Base-by-base conservation (phyloP, 2,888 invertebrate genomes). In the Philereme transversata region DNA sequence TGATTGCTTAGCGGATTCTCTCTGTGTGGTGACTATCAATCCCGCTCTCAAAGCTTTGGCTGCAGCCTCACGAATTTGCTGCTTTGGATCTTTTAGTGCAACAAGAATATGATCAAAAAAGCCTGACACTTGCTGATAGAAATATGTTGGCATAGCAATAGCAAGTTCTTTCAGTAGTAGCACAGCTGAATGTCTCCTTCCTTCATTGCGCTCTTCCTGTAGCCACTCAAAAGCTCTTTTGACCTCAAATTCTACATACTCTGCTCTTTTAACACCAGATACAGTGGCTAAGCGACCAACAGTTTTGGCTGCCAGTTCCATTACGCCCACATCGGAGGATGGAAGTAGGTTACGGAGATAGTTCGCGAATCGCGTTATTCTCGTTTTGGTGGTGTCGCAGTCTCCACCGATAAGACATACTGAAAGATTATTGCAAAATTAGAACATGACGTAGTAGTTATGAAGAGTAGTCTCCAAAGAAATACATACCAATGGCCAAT, bases 171-270 rank as follows among this genome's bases (percentile, higher is more conserved):
- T 95, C 8, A 99, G 88, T 10, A 99, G 95, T 51, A 99, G 92
- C 3, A 99, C 98, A 8, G 98, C 98, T 8, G 98, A 98, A 85
- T 97, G 97, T 51, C 98, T 94, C 81, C 97, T 96, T 4, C 97
- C 96, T 93, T 99, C 99, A 83, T 97, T 95, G 71, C 98, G 93
- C 76, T 98, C 98, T 53, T 96, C 97, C 35, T 96, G 96, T 5
- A 99, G 93, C 98, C 98, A 99, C 83, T 99, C 99, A 82, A 98
- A 97, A 1, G 99, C 98, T 78, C 97, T 94, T 83, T 98, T 98
- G 2, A 99, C 97, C 89, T 99, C 99, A 91, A 98, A 98, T 77
- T 99, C 99, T n/a, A 99, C 98, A 82, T 99, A 98, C 81, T 99
- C 98, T 0, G 98, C 97, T 38, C 99, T 97, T 83, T 97, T 98